Conservation (phyloP, 2,888 invertebrate genomes). For the Himalopsyche japonica region DNA sequence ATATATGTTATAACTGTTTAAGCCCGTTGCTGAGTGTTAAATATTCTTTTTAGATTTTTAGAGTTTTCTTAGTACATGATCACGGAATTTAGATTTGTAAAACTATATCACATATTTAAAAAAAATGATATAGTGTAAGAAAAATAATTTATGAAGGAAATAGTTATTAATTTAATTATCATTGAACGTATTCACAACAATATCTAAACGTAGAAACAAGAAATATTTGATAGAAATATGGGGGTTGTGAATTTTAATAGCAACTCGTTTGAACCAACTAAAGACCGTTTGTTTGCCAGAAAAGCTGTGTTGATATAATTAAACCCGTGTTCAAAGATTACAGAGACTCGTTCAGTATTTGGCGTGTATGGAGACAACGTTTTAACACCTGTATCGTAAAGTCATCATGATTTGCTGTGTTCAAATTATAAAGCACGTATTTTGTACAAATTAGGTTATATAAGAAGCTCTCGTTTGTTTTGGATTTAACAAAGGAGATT, state of each 20-base stretch:
- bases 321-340: conserved; percentile 32
- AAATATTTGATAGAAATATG: too few species aligned
- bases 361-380: conserved; percentile 6
- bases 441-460: conserved; percentile 1
- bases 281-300: conserved; percentile 30
- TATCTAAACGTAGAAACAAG: too few species aligned
- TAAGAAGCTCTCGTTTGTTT: not conserved
- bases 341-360: conserved; percentile 14
- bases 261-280: conserved; percentile 23
- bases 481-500: not conserved
- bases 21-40: too few species aligned
- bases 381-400: conserved; percentile 28
- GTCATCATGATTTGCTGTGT: conserved; percentile 10
- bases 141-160: too few species aligned
- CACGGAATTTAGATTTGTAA: too few species aligned
- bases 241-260: conserved; percentile 6
- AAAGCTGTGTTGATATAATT: conserved; percentile 33
- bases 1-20: too few species aligned
- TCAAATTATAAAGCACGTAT: not conserved
- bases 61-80: too few species aligned
- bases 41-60: too few species aligned
- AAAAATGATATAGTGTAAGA: too few species aligned
- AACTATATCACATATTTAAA: too few species aligned
- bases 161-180: too few species aligned
- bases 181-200: too few species aligned